These are phyloP conservation scores for Cydia splendana DNA, from an alignment of 1,140 invertebrate genomes.

Conservation along the genomic window DNA sequence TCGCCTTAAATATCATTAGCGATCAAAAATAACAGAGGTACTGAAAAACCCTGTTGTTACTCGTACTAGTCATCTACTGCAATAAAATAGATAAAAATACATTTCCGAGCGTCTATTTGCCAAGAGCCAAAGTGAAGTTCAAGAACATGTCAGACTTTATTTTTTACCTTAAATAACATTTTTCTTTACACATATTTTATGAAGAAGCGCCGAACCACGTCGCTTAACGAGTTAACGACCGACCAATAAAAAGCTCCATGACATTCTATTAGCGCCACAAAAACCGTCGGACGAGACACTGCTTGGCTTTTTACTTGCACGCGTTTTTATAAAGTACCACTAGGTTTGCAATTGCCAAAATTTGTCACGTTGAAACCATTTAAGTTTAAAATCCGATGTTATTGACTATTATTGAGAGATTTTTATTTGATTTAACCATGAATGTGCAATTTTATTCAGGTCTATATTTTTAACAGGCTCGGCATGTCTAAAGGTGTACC, in stretches of 20 bases:
- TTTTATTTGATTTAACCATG: conserved; percentile 23
- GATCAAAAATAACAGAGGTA: too few species aligned
- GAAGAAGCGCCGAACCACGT: background rate
- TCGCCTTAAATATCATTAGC: too few species aligned
- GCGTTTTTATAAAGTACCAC: conserved; percentile 17
- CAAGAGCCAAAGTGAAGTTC: background rate
- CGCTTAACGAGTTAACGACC: conserved; percentile 30
- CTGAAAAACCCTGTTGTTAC: too few species aligned
- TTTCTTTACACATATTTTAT: conserved; percentile 5
- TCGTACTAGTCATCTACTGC: background rate
- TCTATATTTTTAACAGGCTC: too few species aligned
- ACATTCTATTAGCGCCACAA: conserved; percentile 30
- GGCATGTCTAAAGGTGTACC: too few species aligned
- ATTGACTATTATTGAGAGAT: background rate
- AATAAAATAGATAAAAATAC: background rate
- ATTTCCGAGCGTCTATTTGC: background rate
- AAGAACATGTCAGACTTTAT: background rate
- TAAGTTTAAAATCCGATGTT: background rate
- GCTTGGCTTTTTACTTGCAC: conserved; percentile 22
- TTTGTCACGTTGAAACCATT: conserved; percentile 1
- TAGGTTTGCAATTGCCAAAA: background rate
- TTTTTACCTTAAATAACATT: conserved; percentile 12
- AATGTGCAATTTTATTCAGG: too few species aligned
- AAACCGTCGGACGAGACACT: conserved; percentile 4
- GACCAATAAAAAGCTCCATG: conserved; percentile 19